These are phyloP conservation scores for Uropetala carovei DNA, from an alignment of 2,888 invertebrate genomes.

Conservation along the genomic window DNA sequence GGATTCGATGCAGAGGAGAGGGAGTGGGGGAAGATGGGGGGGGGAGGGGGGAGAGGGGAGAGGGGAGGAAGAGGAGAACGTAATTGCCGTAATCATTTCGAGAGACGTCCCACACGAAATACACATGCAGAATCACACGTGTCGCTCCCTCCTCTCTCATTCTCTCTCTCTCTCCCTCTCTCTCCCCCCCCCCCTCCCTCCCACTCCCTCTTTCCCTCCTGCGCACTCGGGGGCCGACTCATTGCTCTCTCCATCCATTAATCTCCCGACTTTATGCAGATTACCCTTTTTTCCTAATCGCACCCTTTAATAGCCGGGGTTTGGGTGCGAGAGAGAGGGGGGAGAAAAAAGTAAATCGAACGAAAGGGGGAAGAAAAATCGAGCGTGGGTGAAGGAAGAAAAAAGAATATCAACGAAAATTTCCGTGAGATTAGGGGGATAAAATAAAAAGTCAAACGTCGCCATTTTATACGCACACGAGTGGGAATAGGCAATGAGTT, in stretches of 20 bases:
- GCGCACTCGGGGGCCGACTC: not conserved
- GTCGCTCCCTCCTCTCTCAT: no score
- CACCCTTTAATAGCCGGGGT: not conserved
- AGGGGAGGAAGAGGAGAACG: not conserved
- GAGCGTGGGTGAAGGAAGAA: not conserved
- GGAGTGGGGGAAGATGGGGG: not conserved
- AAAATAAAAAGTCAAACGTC: slow-evolving; percentile 14
- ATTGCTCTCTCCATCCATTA: slow-evolving; percentile 1
- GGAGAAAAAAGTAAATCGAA: no score
- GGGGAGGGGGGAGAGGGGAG: not conserved
- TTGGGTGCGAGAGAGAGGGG: not conserved
- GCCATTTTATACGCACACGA: slow-evolving; percentile 42
- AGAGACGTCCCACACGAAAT: not conserved
- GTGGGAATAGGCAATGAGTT: slow-evolving; percentile 59
- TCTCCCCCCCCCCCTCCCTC: no score
- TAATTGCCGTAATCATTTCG: not conserved
- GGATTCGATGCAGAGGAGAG: no score
- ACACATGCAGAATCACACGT: not conserved
- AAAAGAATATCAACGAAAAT: not conserved
- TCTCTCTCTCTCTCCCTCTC: no score
- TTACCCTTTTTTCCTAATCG: slow-evolving; percentile 1
- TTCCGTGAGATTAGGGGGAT: not conserved
- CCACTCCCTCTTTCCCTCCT: no score
- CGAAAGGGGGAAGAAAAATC: no score
- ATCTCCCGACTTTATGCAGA: not conserved